phyloP scores from a whole-genome alignment of 2,888 invertebrate species.

The Drosophila lacicola region DNA sequence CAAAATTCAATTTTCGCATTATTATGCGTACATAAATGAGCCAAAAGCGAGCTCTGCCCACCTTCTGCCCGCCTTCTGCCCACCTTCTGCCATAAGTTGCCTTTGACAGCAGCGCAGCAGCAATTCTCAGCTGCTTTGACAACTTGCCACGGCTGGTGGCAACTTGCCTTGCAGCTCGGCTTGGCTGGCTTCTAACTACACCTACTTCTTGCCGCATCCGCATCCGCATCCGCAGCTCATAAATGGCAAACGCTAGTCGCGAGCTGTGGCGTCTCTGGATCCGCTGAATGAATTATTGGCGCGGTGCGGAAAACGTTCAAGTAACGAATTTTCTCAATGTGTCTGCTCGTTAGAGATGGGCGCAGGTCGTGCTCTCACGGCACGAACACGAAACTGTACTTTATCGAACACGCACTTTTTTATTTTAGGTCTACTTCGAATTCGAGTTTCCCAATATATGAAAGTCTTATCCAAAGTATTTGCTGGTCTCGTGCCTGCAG shows the following conservation, averaged over 20 bases:
- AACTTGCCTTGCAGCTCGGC: not conserved
- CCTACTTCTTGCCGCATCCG: too few species aligned
- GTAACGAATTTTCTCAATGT: conserved; percentile 22
- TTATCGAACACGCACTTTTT: too few species aligned
- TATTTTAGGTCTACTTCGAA: too few species aligned
- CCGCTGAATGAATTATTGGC: conserved; percentile 55
- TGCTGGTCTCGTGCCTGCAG: too few species aligned
- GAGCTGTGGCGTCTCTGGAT: conserved; percentile 23
- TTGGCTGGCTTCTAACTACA: too few species aligned
- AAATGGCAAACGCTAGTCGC: conserved; percentile 11
- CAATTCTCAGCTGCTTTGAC: conserved; percentile 37
- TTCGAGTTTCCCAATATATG: too few species aligned
- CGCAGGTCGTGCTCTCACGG: too few species aligned
- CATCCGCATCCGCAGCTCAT: conserved; percentile 9
- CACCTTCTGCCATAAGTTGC: not conserved
- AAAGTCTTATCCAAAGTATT: too few species aligned
- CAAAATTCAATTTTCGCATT: conserved; percentile 80
- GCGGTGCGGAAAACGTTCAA: conserved; percentile 47
- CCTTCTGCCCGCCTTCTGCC: not conserved
- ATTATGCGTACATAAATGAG: conserved; percentile 59
- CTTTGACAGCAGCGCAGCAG: conserved; percentile 20
- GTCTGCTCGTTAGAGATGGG: not conserved
- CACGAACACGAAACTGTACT: too few species aligned
- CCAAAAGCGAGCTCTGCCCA: conserved; percentile 1
- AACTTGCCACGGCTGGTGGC: conserved; percentile 16